Percentiles rank a stretch among this genome's conserved stretches.
phyloP scores from a whole-genome alignment of 2,888 invertebrate genomes.

The Cremastobaeus sp. region DNA sequence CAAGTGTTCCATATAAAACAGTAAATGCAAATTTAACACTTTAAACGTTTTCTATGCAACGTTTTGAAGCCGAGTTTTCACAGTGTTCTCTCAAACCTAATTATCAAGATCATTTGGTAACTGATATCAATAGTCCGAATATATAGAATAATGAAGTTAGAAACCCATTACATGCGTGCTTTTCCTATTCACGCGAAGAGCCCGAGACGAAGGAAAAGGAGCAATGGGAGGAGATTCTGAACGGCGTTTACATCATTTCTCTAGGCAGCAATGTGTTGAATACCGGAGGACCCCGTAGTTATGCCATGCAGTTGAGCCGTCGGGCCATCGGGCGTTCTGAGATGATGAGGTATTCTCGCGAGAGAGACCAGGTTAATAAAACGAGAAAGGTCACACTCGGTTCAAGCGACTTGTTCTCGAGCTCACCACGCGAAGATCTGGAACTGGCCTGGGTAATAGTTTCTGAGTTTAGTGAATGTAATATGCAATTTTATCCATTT shows the following conservation, averaged over 20 bases:
- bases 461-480: slow-evolving; percentile 47
- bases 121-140: no score
- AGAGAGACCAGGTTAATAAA: slow-evolving; percentile 69
- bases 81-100: no score
- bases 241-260: slow-evolving; percentile 67
- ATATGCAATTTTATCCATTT: slow-evolving; percentile 1
- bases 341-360: slow-evolving; percentile 68
- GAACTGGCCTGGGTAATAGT: slow-evolving; percentile 39
- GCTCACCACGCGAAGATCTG: slow-evolving; percentile 41
- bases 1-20: no score
- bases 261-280: slow-evolving; percentile 62
- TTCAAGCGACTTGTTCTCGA: slow-evolving; percentile 64
- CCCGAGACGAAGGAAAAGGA: slow-evolving; percentile 38
- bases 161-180: slow-evolving; percentile 35
- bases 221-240: slow-evolving; percentile 52
- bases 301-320: slow-evolving; percentile 65
- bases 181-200: slow-evolving; percentile 12
- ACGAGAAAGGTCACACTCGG: slow-evolving; percentile 72
- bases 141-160: no score
- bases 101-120: no score
- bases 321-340: slow-evolving; percentile 64
- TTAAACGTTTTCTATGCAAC: no score
- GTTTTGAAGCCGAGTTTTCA: no score
- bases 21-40: no score
- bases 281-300: slow-evolving; percentile 69